Conservation (phyloP, 1,140 invertebrate species). For the Apis florea region DNA sequence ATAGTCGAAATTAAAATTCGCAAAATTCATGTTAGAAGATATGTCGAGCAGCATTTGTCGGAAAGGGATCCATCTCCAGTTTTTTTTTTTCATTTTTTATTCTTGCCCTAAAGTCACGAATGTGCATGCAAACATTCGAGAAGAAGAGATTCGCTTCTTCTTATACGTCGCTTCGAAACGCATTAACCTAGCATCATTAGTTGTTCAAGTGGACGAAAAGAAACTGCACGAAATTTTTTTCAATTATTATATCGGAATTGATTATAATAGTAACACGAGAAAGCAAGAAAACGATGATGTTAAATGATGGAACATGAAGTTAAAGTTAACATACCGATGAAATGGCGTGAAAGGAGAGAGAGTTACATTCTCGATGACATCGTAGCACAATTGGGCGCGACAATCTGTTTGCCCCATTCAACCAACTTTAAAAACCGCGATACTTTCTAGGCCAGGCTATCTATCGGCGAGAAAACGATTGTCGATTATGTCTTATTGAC, state of each 20-base stretch:
- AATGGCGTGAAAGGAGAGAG: conserved; percentile 52
- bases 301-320: too few relatives aligned
- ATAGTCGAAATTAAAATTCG: not conserved
- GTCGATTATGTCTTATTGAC: not conserved
- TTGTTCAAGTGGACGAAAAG: not conserved
- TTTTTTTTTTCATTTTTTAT: not conserved
- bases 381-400: conserved; percentile 42
- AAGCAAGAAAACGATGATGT: not conserved
- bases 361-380: conserved; percentile 39
- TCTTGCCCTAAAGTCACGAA: not conserved
- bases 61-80: not conserved
- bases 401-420: conserved; percentile 49
- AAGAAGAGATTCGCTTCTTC: not conserved
- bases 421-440: conserved; percentile 53
- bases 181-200: not conserved
- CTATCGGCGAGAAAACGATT: conserved; percentile 35
- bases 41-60: too few relatives aligned
- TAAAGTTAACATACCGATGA: conserved; percentile 20
- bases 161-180: not conserved
- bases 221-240: not conserved
- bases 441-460: conserved; percentile 54
- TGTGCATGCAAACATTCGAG: not conserved
- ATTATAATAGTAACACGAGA: not conserved
- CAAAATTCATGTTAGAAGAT: too few relatives aligned
- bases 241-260: too few relatives aligned